Evolutionary conservation across 2,797 vertebrate species (phyloP).

Genomic region (Onychomys leucogaster): DNA sequence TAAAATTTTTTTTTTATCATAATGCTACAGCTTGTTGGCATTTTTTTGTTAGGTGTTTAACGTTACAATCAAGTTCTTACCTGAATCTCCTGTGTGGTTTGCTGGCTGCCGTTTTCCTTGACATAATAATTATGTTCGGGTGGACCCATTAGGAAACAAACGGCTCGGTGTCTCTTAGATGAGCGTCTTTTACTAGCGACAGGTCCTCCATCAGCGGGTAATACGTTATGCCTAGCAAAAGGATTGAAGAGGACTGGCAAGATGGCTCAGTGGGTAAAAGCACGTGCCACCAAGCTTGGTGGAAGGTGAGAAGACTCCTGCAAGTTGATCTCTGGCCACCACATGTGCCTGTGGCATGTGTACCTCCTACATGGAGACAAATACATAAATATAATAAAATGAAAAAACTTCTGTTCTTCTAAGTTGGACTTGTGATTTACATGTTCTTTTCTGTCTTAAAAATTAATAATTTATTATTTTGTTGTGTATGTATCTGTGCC

Average conservation of each 20-base stretch:
- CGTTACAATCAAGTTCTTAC: not conserved
- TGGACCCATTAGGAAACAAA: slow-evolving; percentile 8
- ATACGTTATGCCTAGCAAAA: slow-evolving; percentile 42
- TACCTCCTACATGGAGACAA: not conserved
- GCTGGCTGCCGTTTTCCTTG: slow-evolving; percentile 35
- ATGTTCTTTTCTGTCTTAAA: slow-evolving; percentile 32
- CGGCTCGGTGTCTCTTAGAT: slow-evolving; percentile 1
- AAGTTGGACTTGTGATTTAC: slow-evolving; percentile 58
- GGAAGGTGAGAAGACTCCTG: not conserved
- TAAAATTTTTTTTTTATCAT: slow-evolving; percentile 10
- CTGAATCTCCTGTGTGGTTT: slow-evolving; percentile 49
- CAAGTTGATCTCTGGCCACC: not conserved
- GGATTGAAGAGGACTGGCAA: not conserved
- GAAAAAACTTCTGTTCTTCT: not conserved
- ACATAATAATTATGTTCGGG: not conserved
- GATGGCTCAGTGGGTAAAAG: not conserved
- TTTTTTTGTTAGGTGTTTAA: slow-evolving; percentile 21
- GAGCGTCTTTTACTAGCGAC: slow-evolving; percentile 1
- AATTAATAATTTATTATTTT: not conserved
- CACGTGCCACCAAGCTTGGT: not conserved
- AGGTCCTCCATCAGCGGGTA: slow-evolving; percentile 9
- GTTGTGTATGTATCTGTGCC: not conserved
- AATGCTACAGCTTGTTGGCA: not conserved
- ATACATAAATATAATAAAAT: not conserved
- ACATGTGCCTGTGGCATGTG: not conserved